Evolutionary conservation across 2,113 vertebrate species (phyloP), one percentile per base, ranked within the genome.

Genomic region (Sialia sialis): DNA sequence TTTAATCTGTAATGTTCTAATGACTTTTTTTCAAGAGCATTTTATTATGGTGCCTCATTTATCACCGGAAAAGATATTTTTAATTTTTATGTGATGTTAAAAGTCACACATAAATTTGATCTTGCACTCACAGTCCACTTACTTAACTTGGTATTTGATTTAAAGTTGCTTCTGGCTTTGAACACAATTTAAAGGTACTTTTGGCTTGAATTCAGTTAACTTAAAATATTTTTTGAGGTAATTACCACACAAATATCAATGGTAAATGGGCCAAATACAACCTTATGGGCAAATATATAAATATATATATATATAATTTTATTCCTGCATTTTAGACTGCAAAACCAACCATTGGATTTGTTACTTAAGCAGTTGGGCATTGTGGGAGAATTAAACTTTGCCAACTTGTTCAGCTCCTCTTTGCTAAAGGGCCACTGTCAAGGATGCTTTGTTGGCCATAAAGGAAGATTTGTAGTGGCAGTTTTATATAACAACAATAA

Each of bases 401-500:
- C 14, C 38, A 38, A 32, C 60, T 90, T 59, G 14, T 27, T 72
- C 38, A 48, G 76, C 59, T 86, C n/a, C 39, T 67, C 43, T 84
- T 90, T 41, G 86, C 90, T 70, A 16, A 80, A 82, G 80, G 83
- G 72, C 43, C 39, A 0, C 55, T 89, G 66, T 89, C 62, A 84
- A 38, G 75, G 77, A n/a, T 51, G 60, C 63, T 93, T 74, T 78
- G 23, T 83, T 88, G 34, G 72, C 88, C 74, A 32, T 93, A 41
- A 91, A 84, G 27, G 2, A 51, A 49, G 72, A 91, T 94, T 69
- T 54, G 74, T 18, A n/a, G 25, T 38, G 76, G 27, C 25, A 27
- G 36, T 13, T 95, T 86, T 90, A 87, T 74, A 7, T 77, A 84
- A 73, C 80, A 59, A 63, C 68, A 81, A 39, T 94, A 55, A 81